phyloP scores from a whole-genome alignment of 37 sponge, comb jelly and placozoan species.

The Bolinopsis microptera region DNA sequence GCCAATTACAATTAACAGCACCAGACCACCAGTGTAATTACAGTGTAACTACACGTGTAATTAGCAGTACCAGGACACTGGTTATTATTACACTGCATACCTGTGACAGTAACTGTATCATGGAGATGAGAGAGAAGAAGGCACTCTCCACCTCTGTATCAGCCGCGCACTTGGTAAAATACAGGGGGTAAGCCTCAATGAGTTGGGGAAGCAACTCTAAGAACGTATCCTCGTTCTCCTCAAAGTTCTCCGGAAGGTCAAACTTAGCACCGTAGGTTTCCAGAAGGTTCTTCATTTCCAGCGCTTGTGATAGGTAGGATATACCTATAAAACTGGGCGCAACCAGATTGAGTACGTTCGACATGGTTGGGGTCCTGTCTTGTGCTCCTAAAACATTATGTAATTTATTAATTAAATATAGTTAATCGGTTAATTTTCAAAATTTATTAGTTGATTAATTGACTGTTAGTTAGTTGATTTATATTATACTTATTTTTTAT shows the following conservation, averaged over 20 bases:
- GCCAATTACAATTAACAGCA: too few species aligned
- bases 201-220: slow-evolving; percentile 13
- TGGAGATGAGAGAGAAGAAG: slow-evolving; percentile 50
- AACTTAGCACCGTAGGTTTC: not conserved
- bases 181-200: slow-evolving; percentile 8
- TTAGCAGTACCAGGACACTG: too few species aligned
- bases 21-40: too few species aligned
- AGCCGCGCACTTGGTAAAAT: not conserved
- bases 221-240: slow-evolving; percentile 21
- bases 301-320: not conserved
- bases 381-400: not conserved
- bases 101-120: slow-evolving; percentile 53
- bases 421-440: not conserved
- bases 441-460: not conserved
- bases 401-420: too few species aligned
- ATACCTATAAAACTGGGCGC: slow-evolving; percentile 12
- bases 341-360: not conserved
- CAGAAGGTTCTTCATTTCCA: slow-evolving; percentile 22
- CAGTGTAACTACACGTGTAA: too few species aligned
- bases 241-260: not conserved
- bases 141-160: not conserved
- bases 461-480: not conserved
- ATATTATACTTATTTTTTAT: too few species aligned
- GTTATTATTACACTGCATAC: too few species aligned
- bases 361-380: not conserved